These are phyloP conservation scores for Caenorhabditis uteleia DNA, from an alignment of 2,888 invertebrate genomes.

Conservation along the genomic window DNA sequence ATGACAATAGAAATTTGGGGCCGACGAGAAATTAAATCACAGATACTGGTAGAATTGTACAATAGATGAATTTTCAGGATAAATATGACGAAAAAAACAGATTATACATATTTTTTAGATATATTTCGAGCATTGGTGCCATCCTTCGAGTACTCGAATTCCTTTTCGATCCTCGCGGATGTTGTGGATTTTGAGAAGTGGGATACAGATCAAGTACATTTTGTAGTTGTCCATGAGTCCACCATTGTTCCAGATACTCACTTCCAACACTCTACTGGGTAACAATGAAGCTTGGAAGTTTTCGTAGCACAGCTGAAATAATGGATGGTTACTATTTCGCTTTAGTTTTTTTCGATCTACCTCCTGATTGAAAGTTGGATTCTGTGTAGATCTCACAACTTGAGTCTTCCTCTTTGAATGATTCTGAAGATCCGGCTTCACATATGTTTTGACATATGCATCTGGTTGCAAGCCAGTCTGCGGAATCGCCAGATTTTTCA, in stretches of 20 bases:
- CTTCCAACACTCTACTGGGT: constrained; percentile 44
- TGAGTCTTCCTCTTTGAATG: constrained; percentile 94
- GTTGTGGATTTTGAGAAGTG: constrained; percentile 57
- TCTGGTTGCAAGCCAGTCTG: constrained; percentile 46
- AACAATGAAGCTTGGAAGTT: constrained; percentile 18
- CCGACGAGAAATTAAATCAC: too few species aligned
- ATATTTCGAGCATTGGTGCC: constrained; percentile 49
- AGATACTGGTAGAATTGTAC: too few species aligned
- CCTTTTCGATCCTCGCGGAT: constrained; percentile 44
- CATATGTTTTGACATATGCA: constrained; percentile 74
- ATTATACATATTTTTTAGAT: constrained; percentile 5
- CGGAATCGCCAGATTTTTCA: constrained; percentile 37
- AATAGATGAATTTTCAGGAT: too few species aligned
- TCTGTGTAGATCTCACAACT: constrained; percentile 87
- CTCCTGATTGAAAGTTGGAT: constrained; percentile 98
- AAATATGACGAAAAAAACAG: not conserved
- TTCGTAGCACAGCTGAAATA: constrained; percentile 55
- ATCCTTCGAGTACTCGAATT: constrained; percentile 47
- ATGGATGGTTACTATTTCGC: not conserved
- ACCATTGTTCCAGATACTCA: constrained; percentile 71
- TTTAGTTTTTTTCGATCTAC: constrained; percentile 71
- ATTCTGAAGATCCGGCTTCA: constrained; percentile 89
- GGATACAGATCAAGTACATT: constrained; percentile 71
- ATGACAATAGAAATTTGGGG: too few species aligned
- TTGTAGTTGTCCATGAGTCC: constrained; percentile 71